Evolutionary conservation across 1,140 invertebrate genomes (phyloP).

Genomic region (Trypoxylus dichotomus): DNA sequence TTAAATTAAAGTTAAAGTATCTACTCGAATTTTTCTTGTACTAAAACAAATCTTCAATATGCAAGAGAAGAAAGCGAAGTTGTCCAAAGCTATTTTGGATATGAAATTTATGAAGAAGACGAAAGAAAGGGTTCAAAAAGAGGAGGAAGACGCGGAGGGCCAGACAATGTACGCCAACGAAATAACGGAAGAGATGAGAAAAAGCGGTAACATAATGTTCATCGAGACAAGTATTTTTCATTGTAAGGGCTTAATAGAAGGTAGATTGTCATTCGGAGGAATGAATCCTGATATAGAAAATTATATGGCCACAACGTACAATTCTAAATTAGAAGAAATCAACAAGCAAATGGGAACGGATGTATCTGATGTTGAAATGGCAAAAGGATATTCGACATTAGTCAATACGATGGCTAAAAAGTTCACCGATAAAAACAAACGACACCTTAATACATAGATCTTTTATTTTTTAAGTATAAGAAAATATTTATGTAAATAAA

Average conservation of each 20-base stretch:
- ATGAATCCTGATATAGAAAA: slow-evolving; percentile 88
- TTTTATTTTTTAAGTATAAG: not conserved
- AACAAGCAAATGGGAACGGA: slow-evolving; percentile 62
- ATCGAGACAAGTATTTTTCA: slow-evolving; percentile 72
- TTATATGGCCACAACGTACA: slow-evolving; percentile 59
- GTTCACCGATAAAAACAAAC: slow-evolving; percentile 48
- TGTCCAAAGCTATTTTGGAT: slow-evolving; percentile 72
- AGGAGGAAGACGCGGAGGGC: slow-evolving; percentile 72
- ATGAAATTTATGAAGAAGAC: slow-evolving; percentile 92
- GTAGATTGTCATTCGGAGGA: slow-evolving; percentile 82
- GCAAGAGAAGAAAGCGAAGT: slow-evolving; percentile 42
- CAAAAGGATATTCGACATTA: slow-evolving; percentile 54
- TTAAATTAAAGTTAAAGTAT: no score
- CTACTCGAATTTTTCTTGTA: no score
- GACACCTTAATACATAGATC: slow-evolving; percentile 28
- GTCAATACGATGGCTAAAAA: slow-evolving; percentile 55
- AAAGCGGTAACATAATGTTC: slow-evolving; percentile 70
- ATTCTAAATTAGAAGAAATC: slow-evolving; percentile 51
- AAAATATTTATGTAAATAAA: no score
- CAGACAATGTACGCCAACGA: slow-evolving; percentile 59
- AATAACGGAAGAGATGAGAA: slow-evolving; percentile 57
- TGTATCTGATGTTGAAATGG: slow-evolving; percentile 72
- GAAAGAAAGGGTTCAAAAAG: slow-evolving; percentile 77
- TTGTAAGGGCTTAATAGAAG: slow-evolving; percentile 76
- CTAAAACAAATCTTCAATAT: slow-evolving; percentile 14